Conservation (phyloP, 1,140 invertebrate species). For the Phocides pigmalion region DNA sequence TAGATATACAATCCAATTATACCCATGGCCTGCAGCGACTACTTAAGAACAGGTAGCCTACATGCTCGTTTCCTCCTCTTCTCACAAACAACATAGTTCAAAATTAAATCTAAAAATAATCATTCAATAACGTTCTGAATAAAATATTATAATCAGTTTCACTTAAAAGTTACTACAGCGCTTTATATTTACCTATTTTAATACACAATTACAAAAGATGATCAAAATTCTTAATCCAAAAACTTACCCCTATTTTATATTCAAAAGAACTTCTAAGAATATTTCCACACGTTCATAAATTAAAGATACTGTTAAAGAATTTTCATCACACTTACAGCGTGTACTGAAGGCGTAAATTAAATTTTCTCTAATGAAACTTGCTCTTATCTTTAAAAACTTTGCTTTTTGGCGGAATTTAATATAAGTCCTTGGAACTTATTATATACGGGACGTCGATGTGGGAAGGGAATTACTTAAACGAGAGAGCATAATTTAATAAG, state of each 20-base stretch:
- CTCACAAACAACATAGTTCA: no score
- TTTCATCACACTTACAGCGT: conserved; percentile 48
- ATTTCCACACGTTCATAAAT: conserved; percentile 46
- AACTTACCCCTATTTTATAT: background rate
- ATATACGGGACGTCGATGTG: conserved; percentile 37
- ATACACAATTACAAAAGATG: background rate
- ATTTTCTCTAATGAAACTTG: conserved; percentile 43
- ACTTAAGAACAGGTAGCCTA: no score
- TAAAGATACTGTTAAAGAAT: conserved; percentile 57
- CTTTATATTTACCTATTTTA: no score
- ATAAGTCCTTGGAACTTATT: conserved; percentile 49
- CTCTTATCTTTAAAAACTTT: conserved; percentile 54
- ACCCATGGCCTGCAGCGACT: no score
- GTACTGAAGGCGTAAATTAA: conserved; percentile 55
- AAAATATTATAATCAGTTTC: no score
- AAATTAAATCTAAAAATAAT: no score
- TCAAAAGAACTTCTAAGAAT: conserved; percentile 6
- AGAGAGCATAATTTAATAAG: conserved; percentile 1
- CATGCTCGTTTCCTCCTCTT: no score
- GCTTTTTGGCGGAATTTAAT: conserved; percentile 57
- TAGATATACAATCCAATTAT: no score
- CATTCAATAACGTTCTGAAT: no score
- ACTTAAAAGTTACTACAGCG: no score
- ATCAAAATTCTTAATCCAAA: background rate
- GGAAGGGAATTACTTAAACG: conserved; percentile 23